Base-by-base conservation (phyloP, 2,888 invertebrate species). In the Callyntrura guangdongensis region DNA sequence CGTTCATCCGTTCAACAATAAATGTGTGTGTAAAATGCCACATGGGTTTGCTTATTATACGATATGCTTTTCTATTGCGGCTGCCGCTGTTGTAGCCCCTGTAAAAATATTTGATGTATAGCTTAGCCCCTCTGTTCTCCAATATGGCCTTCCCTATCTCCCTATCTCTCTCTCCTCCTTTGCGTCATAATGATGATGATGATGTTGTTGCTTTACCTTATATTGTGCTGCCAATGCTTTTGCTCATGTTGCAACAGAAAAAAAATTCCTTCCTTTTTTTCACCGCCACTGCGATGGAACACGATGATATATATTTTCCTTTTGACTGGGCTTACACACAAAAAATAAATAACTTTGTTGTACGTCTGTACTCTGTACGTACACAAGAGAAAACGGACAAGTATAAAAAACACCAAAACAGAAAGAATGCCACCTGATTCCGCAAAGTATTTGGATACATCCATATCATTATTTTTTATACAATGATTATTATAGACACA, bases 381-480 rank as follows among this genome's bases (percentile, higher is more conserved):
- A 67, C 27, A 14, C 22, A 22, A n/a, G 14, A 27, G 45, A 61
- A 84, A 69, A 49, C 56, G 81, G n/a, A 27, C 17, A 53, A 45
- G 20, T 6, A 47, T 8, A 53, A 22, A 45, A 59, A 61, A 47
- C 59, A 25, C 14, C 22, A 64, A 11, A 49, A 14, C 17, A 49
- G 49, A 89, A 89, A 74, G 67, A 86, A 81, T 86, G 86, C 86
- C 90, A 90, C 90, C 90, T 90, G 90, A 74, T 86, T 90, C 90
- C 69, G 59, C 77, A 82, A 82, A 61, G 81, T 82, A 82, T 82
- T 67, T 45, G n/a, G 45, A 82, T 77, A 77, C 45, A 61, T 82
- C 11, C 47, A 74, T 36, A 74, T 12, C 12, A 27, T 27, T 25
- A 17, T 22, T 36, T n/a, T 64, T 14, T 14, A 36, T 72, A 74